phyloP scores from a whole-genome alignment of 2,113 vertebrate species.

The Syngnathoides biaculeatus region DNA sequence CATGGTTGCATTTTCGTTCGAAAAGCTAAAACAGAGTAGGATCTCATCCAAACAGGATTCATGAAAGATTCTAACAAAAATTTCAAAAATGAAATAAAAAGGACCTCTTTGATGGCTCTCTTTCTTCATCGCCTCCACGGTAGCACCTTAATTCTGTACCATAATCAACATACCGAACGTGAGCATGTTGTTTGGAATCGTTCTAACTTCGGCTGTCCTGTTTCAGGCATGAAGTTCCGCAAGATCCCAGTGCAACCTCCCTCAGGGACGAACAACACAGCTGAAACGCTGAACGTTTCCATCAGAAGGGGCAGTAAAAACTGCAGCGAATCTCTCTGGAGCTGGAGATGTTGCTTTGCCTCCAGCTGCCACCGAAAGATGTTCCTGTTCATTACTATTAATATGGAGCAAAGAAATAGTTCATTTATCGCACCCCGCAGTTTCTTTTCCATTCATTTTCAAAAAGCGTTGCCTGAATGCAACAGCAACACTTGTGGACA shows the following conservation, averaged over 20 bases:
- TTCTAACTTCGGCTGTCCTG: constrained; percentile 25
- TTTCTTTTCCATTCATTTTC: neutral
- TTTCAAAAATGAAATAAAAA: neutral
- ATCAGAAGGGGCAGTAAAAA: constrained; percentile 23
- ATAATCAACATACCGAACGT: neutral
- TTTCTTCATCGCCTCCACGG: neutral
- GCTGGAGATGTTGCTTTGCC: constrained; percentile 23
- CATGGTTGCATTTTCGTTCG: neutral
- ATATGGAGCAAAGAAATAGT: constrained; percentile 46
- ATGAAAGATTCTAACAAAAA: neutral
- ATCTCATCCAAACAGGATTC: neutral
- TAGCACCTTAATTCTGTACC: neutral
- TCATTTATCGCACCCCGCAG: constrained; percentile 15
- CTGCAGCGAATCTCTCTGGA: constrained; percentile 33
- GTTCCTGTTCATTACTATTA: constrained; percentile 52
- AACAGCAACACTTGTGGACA: neutral
- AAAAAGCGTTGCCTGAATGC: neutral
- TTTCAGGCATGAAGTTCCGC: constrained; percentile 35
- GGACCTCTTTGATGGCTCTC: neutral
- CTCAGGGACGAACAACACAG: constrained; percentile 24
- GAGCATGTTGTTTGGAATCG: constrained; percentile 24
- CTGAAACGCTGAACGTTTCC: constrained; percentile 32
- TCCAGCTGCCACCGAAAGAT: constrained; percentile 37
- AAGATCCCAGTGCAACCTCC: constrained; percentile 31
- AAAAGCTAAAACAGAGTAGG: neutral